Conservation (phyloP, 23 tunicate species). For the Trididemnum nubilum region DNA sequence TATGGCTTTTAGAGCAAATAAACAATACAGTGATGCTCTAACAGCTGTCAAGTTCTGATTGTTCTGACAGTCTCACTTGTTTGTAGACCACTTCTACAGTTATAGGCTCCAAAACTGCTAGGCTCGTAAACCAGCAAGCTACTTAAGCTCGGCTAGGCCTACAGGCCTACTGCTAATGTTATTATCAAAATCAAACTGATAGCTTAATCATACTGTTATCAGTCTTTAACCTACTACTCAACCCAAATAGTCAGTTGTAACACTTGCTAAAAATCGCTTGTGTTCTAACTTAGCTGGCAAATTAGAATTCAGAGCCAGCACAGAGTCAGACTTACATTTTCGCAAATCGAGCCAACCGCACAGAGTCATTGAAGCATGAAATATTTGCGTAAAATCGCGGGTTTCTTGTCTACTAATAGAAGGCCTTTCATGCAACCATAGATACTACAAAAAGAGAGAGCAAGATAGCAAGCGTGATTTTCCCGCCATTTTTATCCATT, state of each 20-base stretch:
- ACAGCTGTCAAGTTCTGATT: constrained; percentile 1
- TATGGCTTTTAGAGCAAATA: background rate
- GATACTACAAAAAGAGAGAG: too few relatives aligned
- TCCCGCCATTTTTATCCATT: too few relatives aligned
- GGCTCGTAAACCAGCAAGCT: constrained; percentile 1
- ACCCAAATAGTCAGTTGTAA: background rate
- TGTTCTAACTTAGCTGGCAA: background rate
- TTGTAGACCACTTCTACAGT: background rate
- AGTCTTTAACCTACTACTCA: background rate
- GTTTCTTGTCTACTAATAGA: background rate
- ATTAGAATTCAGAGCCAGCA: constrained; percentile 1
- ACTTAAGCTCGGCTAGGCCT: background rate
- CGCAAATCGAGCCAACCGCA: constrained; percentile 1
- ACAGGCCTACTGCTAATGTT: background rate
- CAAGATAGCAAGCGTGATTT: too few relatives aligned
- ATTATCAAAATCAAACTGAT: background rate
- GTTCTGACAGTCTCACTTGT: constrained; percentile 1
- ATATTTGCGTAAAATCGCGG: background rate
- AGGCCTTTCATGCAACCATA: background rate
- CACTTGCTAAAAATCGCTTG: constrained; percentile 1
- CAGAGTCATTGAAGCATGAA: background rate
- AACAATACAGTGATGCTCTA: background rate
- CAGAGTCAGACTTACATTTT: background rate
- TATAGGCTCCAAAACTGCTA: background rate
- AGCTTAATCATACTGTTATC: background rate